Evolutionary conservation across 2,888 invertebrate genomes (phyloP), one percentile per base, ranked within the genome.

Genomic region (Mactromeris polynyma): DNA sequence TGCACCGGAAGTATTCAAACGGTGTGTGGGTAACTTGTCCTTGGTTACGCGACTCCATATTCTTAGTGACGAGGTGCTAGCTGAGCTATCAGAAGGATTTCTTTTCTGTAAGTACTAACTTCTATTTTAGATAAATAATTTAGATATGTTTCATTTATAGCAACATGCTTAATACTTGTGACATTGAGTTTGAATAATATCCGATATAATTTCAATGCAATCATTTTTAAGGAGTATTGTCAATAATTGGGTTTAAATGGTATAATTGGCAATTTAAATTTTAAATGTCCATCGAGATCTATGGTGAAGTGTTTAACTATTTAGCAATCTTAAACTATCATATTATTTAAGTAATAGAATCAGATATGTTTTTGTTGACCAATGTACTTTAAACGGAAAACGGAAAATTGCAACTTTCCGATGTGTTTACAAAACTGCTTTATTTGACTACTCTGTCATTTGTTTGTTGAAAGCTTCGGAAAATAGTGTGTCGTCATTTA

Each of bases 41-140:
- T 46, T 93, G 91, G 93, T 92, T 92, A 93, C 93, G 87, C 85
- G 94, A 91, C 94, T 92, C 94, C 93, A 94, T 94, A 89, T 93
- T 93, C 91, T 82, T 94, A 91, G 92, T 89, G 92, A 93, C 93
- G 78, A 83, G 86, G 38, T 58, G n/a, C 64, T 85, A 31, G 84
- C 38, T 73, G 64, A 73, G 79, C 46, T 77, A 80, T 38, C 54
- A n/a, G 33, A 78, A 78, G 87, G 81, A 84, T 83, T 83, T 83
- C 77, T 40, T 78, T 77, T 83, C 51, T 51, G 89, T 89, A 81
- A 89, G 89, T 86, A 83, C 80, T n/a, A 82, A 77, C 54, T 89
- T 81, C 77, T 83, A 86, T 81, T 84, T 77, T 54, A 51, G 54
- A 81, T 42, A 40, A 36, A 69, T 64, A 54, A 6, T 85, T 73